Evolutionary conservation across 2,888 invertebrate genomes (phyloP).

Genomic region (Atrina japonica): DNA sequence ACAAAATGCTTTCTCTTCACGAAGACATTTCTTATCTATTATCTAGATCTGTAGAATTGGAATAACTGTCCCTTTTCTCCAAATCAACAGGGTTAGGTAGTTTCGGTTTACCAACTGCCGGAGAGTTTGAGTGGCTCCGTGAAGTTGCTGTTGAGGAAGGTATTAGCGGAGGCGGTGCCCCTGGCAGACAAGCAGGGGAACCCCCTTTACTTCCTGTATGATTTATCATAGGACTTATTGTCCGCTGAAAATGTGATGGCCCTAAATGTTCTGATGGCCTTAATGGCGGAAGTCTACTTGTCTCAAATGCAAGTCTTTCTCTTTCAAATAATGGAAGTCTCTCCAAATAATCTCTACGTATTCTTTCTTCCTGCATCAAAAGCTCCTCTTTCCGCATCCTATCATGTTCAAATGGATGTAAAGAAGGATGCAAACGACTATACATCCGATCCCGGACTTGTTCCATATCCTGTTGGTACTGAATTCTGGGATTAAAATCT

Average conservation of each 20-base stretch:
- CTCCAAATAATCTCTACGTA: constrained; percentile 65
- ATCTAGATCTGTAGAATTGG: constrained; percentile 53
- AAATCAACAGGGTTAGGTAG: constrained; percentile 69
- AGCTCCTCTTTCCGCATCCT: constrained; percentile 66
- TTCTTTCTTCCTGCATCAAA: constrained; percentile 59
- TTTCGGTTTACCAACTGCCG: constrained; percentile 67
- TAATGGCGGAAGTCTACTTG: constrained; percentile 49
- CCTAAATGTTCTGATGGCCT: constrained; percentile 56
- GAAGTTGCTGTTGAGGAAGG: constrained; percentile 65
- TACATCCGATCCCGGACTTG: constrained; percentile 65
- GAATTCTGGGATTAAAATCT: constrained; percentile 58
- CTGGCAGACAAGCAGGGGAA: constrained; percentile 68
- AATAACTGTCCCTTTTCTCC: constrained; percentile 65
- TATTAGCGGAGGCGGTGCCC: constrained; percentile 73
- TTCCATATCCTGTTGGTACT: constrained; percentile 62
- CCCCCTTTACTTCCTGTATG: constrained; percentile 61
- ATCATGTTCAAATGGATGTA: constrained; percentile 63
- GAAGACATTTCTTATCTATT: too few relatives aligned
- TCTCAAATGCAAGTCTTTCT: constrained; percentile 59
- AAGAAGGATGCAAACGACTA: constrained; percentile 44
- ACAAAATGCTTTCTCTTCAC: too few relatives aligned
- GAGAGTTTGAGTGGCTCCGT: constrained; percentile 68
- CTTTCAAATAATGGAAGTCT: constrained; percentile 64
- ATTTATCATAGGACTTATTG: constrained; percentile 68
- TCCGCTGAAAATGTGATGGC: constrained; percentile 57